These are phyloP conservation scores for Caenorhabditis sp. DNA, from an alignment of 2,888 invertebrate species.

Conservation along the genomic window DNA sequence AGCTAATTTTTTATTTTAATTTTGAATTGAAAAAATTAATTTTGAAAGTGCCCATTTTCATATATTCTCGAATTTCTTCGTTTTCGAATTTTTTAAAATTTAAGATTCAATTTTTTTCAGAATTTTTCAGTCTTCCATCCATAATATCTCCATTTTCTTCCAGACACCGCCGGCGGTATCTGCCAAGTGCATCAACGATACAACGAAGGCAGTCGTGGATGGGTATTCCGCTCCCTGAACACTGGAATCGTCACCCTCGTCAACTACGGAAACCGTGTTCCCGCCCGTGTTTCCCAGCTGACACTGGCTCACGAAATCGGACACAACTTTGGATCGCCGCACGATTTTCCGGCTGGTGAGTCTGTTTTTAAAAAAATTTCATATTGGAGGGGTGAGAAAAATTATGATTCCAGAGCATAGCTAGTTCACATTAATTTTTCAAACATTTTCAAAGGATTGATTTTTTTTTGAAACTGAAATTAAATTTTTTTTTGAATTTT, in stretches of 20 bases:
- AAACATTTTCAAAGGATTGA: too few relatives aligned
- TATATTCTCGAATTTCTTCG: too few relatives aligned
- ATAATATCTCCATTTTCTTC: conserved; percentile 38
- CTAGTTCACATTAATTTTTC: too few relatives aligned
- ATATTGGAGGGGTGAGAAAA: background rate
- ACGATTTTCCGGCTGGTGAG: conserved; percentile 79
- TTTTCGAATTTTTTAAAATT: too few relatives aligned
- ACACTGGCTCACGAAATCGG: conserved; percentile 99
- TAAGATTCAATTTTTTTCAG: too few relatives aligned
- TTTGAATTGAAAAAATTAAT: too few relatives aligned
- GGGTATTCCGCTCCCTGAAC: conserved; percentile 95
- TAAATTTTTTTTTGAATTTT: too few relatives aligned
- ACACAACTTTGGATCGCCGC: conserved; percentile 97
- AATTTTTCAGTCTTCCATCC: too few relatives aligned
- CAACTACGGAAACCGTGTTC: conserved; percentile 95
- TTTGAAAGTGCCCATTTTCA: too few relatives aligned
- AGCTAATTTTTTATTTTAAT: too few relatives aligned
- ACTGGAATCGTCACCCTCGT: conserved; percentile 99
- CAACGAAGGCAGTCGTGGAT: conserved; percentile 93
- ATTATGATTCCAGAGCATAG: too few relatives aligned
- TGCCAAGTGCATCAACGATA: conserved; percentile 97
- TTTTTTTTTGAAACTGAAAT: too few relatives aligned
- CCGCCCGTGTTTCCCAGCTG: conserved; percentile 96
- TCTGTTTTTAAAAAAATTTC: background rate
- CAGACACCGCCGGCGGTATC: conserved; percentile 97